These are phyloP conservation scores for Rhincodon typus DNA, from an alignment of 2,797 vertebrate species.

Conservation along the genomic window DNA sequence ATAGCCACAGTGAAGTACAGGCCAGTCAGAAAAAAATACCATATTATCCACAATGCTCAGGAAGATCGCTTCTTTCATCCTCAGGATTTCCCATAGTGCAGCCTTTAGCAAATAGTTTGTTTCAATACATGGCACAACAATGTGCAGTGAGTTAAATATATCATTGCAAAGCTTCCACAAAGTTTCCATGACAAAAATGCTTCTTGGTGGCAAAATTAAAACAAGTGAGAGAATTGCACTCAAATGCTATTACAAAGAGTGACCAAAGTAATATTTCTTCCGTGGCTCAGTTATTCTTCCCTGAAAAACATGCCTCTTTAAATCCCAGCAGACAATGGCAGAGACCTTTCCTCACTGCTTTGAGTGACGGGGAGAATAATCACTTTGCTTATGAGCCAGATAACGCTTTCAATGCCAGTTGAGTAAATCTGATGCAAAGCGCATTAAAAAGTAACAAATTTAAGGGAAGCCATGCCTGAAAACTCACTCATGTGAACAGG, in stretches of 20 bases:
- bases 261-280: neutral
- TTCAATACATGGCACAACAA: neutral
- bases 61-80: neutral
- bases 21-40: too few relatives aligned
- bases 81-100: neutral
- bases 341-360: neutral
- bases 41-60: too few relatives aligned
- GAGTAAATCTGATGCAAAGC: constrained; percentile 24
- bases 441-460: constrained; percentile 30
- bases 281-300: neutral
- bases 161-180: neutral
- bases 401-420: neutral
- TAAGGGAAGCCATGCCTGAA: constrained; percentile 25
- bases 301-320: neutral
- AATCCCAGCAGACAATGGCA: neutral
- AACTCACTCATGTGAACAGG: neutral
- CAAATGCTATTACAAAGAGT: neutral
- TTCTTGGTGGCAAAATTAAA: neutral
- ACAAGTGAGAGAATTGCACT: neutral
- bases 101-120: neutral
- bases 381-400: constrained; percentile 20
- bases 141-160: neutral
- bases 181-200: neutral
- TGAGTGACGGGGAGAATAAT: constrained; percentile 18
- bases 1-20: too few relatives aligned